Evolutionary conservation across 2,888 invertebrate species (phyloP).

Genomic region (Eupithecia vulgata): DNA sequence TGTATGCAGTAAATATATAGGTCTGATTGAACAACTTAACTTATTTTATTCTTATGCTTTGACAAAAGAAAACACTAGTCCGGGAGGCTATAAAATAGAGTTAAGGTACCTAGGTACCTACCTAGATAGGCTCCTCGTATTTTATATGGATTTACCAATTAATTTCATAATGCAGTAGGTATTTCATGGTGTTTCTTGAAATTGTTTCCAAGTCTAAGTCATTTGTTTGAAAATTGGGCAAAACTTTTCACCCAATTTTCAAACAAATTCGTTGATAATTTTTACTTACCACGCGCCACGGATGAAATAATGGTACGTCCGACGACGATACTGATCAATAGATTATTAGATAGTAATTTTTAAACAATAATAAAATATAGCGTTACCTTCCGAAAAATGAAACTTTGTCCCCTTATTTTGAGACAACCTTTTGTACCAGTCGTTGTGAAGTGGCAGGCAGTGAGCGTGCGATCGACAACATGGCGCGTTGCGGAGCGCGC

Average conservation of each 20-base stretch:
- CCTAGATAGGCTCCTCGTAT: no score
- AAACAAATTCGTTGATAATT: no score
- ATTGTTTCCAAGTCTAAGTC: background rate
- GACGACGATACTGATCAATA: no score
- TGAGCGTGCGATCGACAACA: slow-evolving; percentile 47
- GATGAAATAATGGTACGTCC: no score
- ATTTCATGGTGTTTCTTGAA: background rate
- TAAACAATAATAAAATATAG: background rate
- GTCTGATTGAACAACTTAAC: no score
- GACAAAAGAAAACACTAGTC: background rate
- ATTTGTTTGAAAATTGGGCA: no score
- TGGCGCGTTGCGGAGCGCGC: slow-evolving; percentile 43
- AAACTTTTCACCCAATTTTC: no score
- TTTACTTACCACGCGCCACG: no score
- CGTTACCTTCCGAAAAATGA: background rate
- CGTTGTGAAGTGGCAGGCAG: slow-evolving; percentile 42
- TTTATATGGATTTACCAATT: background rate
- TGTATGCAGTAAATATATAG: no score
- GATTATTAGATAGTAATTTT: background rate
- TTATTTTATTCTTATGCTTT: no score
- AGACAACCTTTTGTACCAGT: slow-evolving; percentile 29
- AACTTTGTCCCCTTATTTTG: background rate
- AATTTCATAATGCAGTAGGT: background rate
- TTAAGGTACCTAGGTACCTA: no score
- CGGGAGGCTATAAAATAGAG: background rate